Conservation (phyloP, 2,113 vertebrate genomes). For the Callochromis pleurospilus region DNA sequence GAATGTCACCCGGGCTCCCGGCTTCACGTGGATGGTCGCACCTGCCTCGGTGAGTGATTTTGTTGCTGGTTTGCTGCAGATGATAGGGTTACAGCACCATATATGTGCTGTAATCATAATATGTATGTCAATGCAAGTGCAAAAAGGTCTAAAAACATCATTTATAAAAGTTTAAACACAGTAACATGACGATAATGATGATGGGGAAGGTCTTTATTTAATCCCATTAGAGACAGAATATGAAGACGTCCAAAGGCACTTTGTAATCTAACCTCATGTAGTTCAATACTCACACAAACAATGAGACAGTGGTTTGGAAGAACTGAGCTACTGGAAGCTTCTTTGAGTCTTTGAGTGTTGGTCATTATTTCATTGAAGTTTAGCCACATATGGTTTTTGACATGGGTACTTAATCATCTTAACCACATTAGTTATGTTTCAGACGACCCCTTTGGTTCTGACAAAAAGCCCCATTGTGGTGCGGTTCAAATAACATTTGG, state of each 20-base stretch:
- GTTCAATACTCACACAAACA: neutral
- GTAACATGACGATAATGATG: neutral
- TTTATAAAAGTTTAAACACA: neutral
- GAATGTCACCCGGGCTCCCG: conserved; percentile 83
- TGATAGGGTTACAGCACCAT: neutral
- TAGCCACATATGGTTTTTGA: neutral
- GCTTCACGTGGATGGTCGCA: conserved; percentile 85
- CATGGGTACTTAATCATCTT: neutral
- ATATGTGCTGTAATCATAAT: neutral
- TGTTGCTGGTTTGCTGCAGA: neutral
- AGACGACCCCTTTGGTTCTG: neutral
- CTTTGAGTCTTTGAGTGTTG: neutral
- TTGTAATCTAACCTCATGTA: neutral
- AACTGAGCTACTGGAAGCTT: neutral
- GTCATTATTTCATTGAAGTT: neutral
- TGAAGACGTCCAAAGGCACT: neutral
- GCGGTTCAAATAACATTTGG: neutral
- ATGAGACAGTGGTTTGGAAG: neutral
- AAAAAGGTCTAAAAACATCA: neutral
- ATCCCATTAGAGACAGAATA: neutral
- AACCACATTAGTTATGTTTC: neutral
- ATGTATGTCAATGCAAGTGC: neutral
- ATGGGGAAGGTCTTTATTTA: neutral
- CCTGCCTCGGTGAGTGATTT: conserved; percentile 82
- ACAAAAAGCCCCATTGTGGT: neutral